These are phyloP conservation scores for Glomeris maerens DNA, from an alignment of 1,140 invertebrate species.

Conservation along the genomic window DNA sequence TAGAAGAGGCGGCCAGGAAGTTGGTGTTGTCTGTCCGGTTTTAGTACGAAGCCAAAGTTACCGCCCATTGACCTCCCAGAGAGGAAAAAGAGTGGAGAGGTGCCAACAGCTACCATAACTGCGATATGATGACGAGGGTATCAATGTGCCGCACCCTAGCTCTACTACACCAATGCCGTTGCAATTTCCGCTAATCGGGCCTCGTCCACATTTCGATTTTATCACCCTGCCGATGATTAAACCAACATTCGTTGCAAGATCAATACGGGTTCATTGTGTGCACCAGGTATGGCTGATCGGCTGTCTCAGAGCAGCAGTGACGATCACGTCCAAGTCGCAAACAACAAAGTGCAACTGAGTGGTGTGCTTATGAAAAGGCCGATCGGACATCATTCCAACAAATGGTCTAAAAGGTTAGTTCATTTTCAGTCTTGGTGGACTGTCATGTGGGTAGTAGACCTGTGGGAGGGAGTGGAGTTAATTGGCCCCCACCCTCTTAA, in stretches of 20 bases:
- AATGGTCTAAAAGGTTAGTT: constrained; percentile 5
- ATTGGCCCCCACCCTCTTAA: too few relatives aligned
- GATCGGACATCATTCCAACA: not conserved
- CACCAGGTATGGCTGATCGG: not conserved
- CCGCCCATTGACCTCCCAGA: too few relatives aligned
- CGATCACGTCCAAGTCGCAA: not conserved
- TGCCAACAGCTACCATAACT: too few relatives aligned
- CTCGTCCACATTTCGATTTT: not conserved
- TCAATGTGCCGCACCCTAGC: too few relatives aligned
- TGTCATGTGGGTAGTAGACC: too few relatives aligned
- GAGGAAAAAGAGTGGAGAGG: too few relatives aligned
- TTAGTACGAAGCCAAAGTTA: too few relatives aligned
- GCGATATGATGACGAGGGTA: too few relatives aligned
- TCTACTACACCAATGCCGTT: not conserved
- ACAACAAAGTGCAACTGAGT: not conserved
- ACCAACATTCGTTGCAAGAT: not conserved
- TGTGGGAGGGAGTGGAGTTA: too few relatives aligned
- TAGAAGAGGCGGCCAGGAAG: too few relatives aligned
- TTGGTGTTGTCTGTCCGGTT: too few relatives aligned
- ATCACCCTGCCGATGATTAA: not conserved
- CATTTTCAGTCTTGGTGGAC: too few relatives aligned
- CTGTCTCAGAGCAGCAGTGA: not conserved
- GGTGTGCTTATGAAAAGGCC: not conserved
- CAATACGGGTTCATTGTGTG: not conserved
- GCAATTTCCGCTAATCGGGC: not conserved